phyloP scores from a whole-genome alignment of 2,888 invertebrate species.

The Oscheius myriophilus region DNA sequence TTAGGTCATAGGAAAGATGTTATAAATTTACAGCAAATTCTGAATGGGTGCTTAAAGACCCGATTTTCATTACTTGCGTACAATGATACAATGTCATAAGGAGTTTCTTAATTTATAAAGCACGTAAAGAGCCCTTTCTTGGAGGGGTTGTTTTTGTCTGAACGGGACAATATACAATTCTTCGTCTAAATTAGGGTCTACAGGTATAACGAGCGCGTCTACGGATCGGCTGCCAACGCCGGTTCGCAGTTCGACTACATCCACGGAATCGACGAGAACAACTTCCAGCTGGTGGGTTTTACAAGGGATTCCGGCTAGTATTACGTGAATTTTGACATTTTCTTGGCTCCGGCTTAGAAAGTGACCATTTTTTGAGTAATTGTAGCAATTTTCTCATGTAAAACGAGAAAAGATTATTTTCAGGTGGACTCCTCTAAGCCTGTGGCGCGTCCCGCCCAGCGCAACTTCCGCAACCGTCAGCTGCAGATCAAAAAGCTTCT shows the following conservation, averaged over 20 bases:
- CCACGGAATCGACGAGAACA: slow-evolving; percentile 97
- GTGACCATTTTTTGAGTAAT: neutral
- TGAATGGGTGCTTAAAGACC: too few species aligned
- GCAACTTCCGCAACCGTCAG: slow-evolving; percentile 62
- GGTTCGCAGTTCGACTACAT: slow-evolving; percentile 97
- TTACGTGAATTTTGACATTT: neutral
- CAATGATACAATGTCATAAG: too few species aligned
- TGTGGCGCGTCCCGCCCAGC: slow-evolving; percentile 49
- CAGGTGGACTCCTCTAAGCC: slow-evolving; percentile 82
- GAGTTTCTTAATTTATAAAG: too few species aligned
- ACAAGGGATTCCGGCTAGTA: too few species aligned
- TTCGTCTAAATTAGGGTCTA: neutral
- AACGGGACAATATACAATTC: slow-evolving; percentile 5
- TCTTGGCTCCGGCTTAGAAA: neutral
- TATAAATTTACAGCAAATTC: too few species aligned
- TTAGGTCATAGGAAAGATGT: too few species aligned
- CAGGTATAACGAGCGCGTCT: slow-evolving; percentile 68
- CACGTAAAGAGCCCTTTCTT: too few species aligned
- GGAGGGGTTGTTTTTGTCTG: neutral
- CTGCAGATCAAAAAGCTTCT: slow-evolving; percentile 62
- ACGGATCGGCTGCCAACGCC: slow-evolving; percentile 68
- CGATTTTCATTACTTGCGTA: too few species aligned
- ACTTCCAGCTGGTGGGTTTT: slow-evolving; percentile 86
- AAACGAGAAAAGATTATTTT: neutral
- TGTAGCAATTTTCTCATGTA: neutral